phyloP scores from a whole-genome alignment of 2,797 vertebrate species.

The Lutjanus argentimaculatus region DNA sequence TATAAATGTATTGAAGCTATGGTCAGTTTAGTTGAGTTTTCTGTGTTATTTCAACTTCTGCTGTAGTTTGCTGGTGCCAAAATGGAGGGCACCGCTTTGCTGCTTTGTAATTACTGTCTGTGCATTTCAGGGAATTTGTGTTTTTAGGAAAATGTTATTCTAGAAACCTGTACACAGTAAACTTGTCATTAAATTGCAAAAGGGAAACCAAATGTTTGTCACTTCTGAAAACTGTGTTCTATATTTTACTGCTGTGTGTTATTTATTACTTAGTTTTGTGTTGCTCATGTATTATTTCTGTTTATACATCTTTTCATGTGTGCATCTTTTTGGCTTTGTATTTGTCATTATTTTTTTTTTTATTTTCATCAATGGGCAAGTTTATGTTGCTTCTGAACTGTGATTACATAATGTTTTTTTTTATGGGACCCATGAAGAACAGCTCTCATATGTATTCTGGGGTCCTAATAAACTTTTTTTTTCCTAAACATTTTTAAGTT shows the following conservation, averaged over 20 bases:
- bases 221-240: conserved; percentile 5
- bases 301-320: neutral
- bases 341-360: neutral
- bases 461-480: conserved; percentile 18
- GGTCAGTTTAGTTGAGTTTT: conserved; percentile 1
- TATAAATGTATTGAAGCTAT: conserved; percentile 19
- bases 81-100: conserved; percentile 6
- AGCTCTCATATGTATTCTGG: neutral
- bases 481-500: neutral
- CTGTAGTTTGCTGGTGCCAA: conserved; percentile 29
- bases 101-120: conserved; percentile 4
- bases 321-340: neutral
- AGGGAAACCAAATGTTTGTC: neutral
- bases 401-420: neutral
- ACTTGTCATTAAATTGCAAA: conserved; percentile 40
- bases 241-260: neutral
- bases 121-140: conserved; percentile 39
- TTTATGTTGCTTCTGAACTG: conserved; percentile 11
- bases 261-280: neutral
- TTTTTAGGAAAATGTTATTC: conserved; percentile 36
- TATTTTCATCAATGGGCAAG: neutral
- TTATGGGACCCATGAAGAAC: neutral
- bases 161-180: conserved; percentile 25
- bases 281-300: neutral
- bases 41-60: conserved; percentile 20